Conservation (phyloP, 2,888 invertebrate genomes). For the Escarpia spicata region DNA sequence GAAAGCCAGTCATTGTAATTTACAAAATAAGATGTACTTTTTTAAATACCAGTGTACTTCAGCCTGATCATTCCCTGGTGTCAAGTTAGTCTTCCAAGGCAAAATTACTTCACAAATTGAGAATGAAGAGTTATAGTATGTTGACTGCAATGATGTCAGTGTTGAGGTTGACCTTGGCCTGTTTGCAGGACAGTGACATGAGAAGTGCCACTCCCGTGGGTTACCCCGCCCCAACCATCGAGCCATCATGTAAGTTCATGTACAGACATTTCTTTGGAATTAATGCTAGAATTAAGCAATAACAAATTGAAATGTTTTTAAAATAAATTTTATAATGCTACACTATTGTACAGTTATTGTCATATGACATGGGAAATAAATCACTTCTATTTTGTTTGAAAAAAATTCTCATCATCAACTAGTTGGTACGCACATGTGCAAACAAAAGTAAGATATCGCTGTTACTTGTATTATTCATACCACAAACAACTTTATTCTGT, state of each 20-base stretch:
- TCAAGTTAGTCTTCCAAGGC: too few species aligned
- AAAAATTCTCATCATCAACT: too few species aligned
- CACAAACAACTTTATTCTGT: not conserved
- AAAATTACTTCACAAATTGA: not conserved
- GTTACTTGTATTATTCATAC: too few species aligned
- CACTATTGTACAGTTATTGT: too few species aligned
- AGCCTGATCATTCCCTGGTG: not conserved
- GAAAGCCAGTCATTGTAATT: not conserved
- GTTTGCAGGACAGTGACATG: conserved; percentile 22
- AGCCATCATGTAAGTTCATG: conserved; percentile 33
- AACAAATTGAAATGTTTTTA: not conserved
- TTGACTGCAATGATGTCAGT: not conserved
- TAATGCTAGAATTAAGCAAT: not conserved
- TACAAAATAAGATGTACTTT: not conserved
- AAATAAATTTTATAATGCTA: too few species aligned
- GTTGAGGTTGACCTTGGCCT: not conserved
- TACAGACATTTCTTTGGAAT: not conserved
- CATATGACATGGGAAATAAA: too few species aligned
- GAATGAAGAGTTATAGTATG: too few species aligned
- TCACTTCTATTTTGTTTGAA: too few species aligned
- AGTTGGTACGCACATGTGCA: too few species aligned
- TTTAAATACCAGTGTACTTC: not conserved
- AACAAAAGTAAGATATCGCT: too few species aligned
- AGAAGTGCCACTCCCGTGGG: conserved; percentile 31
- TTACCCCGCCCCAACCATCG: conserved; percentile 33